A percentile compares a stretch with the other conserved stretches of the same genome.
These are phyloP conservation scores for Hemichromis elongatus DNA, from an alignment of 2,113 vertebrate species.

Conservation along the genomic window DNA sequence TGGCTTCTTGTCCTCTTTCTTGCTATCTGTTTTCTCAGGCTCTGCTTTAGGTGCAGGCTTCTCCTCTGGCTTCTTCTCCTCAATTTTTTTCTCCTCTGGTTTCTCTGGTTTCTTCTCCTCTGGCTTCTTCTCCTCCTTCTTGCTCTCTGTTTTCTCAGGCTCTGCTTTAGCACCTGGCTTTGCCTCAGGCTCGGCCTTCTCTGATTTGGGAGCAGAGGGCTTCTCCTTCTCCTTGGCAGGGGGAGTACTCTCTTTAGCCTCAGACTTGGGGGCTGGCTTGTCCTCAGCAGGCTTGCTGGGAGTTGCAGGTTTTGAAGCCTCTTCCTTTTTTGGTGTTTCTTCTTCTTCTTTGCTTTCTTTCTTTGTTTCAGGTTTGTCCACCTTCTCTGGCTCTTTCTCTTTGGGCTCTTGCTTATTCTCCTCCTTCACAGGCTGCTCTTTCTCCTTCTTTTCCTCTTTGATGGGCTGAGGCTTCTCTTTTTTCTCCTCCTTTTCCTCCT, in stretches of 20 bases:
- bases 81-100: constrained; percentile 40
- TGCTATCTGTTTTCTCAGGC: constrained; percentile 43
- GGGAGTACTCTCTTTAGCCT: constrained; percentile 35
- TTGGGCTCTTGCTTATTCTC: constrained; percentile 49
- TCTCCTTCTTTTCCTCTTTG: constrained; percentile 52
- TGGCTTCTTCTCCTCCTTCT: neutral
- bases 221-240: constrained; percentile 63
- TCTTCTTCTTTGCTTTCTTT: constrained; percentile 50
- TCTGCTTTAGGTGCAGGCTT: constrained; percentile 43
- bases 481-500: constrained; percentile 46
- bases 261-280: constrained; percentile 45
- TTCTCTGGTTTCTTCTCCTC: neutral
- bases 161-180: constrained; percentile 14
- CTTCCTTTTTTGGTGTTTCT: constrained; percentile 51
- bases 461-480: constrained; percentile 27
- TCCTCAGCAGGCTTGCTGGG: constrained; percentile 51
- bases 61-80: constrained; percentile 62
- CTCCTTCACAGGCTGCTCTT: constrained; percentile 50
- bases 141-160: neutral
- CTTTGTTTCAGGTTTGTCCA: constrained; percentile 52
- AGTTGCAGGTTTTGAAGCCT: constrained; percentile 37
- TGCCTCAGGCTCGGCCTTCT: constrained; percentile 45
- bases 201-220: constrained; percentile 56
- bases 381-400: constrained; percentile 59
- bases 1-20: constrained; percentile 63